A percentile compares a stretch with the other conserved stretches of the same genome.
phyloP scores from a whole-genome alignment of 2,888 invertebrate genomes.

The Mythimna lalbum region DNA sequence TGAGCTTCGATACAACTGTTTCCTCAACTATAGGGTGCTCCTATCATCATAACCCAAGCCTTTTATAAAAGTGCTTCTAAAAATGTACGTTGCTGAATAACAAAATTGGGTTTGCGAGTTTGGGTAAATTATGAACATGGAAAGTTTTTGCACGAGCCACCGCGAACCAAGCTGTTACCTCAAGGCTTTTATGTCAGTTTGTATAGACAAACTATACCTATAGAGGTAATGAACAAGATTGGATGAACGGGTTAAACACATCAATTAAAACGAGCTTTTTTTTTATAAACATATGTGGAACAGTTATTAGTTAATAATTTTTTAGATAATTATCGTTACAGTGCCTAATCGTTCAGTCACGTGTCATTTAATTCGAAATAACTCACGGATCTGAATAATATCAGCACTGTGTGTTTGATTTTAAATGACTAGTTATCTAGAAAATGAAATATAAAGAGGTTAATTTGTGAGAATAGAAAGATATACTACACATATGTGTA shows the following conservation, averaged over 20 bases:
- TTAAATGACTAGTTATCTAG: not conserved
- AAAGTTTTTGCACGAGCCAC: not conserved
- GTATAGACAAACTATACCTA: no score
- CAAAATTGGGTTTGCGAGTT: slow-evolving; percentile 9
- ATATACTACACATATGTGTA: no score
- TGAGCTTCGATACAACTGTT: slow-evolving; percentile 46
- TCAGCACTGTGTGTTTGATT: not conserved
- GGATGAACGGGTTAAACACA: not conserved
- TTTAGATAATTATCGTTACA: not conserved
- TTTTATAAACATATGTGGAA: not conserved
- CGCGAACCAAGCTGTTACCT: slow-evolving; percentile 4
- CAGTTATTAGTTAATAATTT: not conserved
- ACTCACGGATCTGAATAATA: not conserved
- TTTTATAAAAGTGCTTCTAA: slow-evolving; percentile 10
- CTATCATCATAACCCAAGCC: slow-evolving; percentile 8
- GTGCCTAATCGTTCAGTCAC: not conserved
- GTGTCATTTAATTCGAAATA: not conserved
- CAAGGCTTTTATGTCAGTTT: not conserved
- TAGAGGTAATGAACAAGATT: not conserved
- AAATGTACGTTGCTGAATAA: slow-evolving; percentile 10
- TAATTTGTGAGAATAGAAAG: not conserved
- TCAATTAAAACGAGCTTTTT: not conserved
- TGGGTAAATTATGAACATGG: not conserved
- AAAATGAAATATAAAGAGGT: slow-evolving; percentile 2
- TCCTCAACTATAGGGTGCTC: slow-evolving; percentile 32